Base-by-base conservation (phyloP, 2,113 vertebrate species). In the Syngnathus scovelli region DNA sequence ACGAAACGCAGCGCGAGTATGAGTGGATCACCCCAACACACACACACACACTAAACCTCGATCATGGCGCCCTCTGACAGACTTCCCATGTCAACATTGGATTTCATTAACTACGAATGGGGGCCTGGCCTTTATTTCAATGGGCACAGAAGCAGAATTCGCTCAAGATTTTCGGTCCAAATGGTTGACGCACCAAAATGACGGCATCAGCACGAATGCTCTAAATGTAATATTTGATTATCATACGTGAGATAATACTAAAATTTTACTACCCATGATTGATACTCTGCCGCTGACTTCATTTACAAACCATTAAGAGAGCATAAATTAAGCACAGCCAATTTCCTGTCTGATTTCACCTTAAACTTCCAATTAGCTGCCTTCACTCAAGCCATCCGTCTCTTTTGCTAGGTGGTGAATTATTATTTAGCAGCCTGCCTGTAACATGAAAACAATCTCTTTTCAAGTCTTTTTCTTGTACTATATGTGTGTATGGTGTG, bases 81-180 rank as follows among this genome's bases (percentile, higher is more conserved):
- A 83, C 81, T 84, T 81, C 75, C 77, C 77, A 76, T 89, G 87
- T 88, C 83, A 85, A 87, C 86, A 78, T 43, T 78, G 67, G 74
- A 73, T 82, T 77, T 80, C 79, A 84, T 83, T 83, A 78, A 81
- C 79, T 19, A 37, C 33, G 66, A 70, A 72, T 58, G 61, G 64
- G 27, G 56, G 33, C 4, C 46, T 27, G 7, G 67, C 49, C 71
- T 76, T 79, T 69, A 66, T 80, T 62, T 71, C 66, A 13, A 33
- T 27, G 67, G 23, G 68, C 75, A 71, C 70, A 75, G 65, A 70
- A 56, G 62, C 56, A 5, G 52, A 11, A 36, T 59, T 36, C 70
- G 58, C 61, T 49, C 60, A 61, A 71, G 76, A 72, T 61, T 74
- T 67, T 61, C 39, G 64, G 23, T 58, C 70, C 51, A 66, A 74